Conservation (phyloP, 2,888 invertebrate genomes). For the Sphinx pinastri region DNA sequence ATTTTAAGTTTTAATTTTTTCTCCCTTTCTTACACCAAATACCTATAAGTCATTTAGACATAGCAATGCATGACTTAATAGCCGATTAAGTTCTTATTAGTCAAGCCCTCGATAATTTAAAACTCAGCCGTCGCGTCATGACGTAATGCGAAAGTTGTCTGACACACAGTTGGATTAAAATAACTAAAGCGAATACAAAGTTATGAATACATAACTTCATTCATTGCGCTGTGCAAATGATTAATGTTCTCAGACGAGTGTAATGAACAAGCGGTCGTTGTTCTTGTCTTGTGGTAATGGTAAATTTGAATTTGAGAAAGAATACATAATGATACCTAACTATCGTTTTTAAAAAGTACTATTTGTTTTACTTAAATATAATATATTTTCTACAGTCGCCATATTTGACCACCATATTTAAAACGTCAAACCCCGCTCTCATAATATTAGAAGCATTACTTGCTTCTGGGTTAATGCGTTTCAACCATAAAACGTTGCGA, state of each 20-base stretch:
- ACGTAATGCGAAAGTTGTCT: not conserved
- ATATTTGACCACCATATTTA: not conserved
- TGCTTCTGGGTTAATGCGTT: not conserved
- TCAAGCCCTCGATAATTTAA: not conserved
- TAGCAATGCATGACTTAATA: too few species aligned
- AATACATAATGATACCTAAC: not conserved
- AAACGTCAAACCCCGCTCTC: not conserved
- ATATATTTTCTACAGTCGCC: too few species aligned
- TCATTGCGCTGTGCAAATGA: slow-evolving; percentile 3
- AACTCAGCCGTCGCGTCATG: not conserved
- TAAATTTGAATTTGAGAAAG: not conserved
- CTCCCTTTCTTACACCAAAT: too few species aligned
- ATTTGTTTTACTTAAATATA: too few species aligned
- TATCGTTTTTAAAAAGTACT: too few species aligned
- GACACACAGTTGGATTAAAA: not conserved
- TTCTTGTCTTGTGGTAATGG: not conserved
- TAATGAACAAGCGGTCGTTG: slow-evolving; percentile 10
- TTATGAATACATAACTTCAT: not conserved
- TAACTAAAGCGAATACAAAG: too few species aligned
- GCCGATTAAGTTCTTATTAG: too few species aligned
- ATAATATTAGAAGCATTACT: not conserved
- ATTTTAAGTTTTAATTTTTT: too few species aligned
- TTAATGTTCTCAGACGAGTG: slow-evolving; percentile 11
- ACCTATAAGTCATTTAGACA: too few species aligned
- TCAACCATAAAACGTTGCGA: not conserved